phyloP scores from a whole-genome alignment of 2,797 vertebrate genomes.

The Taeniopygia guttata region DNA sequence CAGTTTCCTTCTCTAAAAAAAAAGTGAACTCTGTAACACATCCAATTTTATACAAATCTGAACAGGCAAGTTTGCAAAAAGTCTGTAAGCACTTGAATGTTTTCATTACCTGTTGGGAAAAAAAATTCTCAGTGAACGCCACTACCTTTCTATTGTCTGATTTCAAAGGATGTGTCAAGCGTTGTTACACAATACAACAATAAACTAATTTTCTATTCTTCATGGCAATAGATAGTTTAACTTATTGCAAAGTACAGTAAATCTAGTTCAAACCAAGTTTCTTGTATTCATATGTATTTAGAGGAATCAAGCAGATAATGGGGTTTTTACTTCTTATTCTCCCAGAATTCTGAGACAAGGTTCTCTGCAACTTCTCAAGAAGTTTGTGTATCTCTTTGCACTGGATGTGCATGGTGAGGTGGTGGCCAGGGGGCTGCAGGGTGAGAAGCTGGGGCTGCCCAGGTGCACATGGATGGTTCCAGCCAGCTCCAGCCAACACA shows the following conservation, averaged over 20 bases:
- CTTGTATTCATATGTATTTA: background rate
- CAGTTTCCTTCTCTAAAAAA: background rate
- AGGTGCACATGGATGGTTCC: rapidly evolving
- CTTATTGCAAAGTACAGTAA: background rate
- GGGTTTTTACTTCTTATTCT: background rate
- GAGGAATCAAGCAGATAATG: background rate
- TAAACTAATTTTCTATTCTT: background rate
- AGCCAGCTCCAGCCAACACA: rapidly evolving
- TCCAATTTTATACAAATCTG: background rate
- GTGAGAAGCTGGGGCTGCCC: rapidly evolving
- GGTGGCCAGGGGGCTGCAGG: rapidly evolving
- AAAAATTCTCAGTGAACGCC: background rate
- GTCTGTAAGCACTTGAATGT: background rate
- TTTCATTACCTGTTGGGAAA: background rate
- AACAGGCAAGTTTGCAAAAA: background rate
- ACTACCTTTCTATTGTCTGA: background rate
- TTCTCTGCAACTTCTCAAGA: background rate
- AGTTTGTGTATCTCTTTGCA: background rate
- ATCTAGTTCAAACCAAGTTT: background rate
- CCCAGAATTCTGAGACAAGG: background rate
- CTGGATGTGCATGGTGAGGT: rapidly evolving
- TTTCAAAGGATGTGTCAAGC: background rate
- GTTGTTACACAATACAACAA: background rate
- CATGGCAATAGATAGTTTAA: background rate
- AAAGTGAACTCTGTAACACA: rapidly evolving